Conservation (phyloP, 2,113 vertebrate species). For the Cromileptes altivelis region DNA sequence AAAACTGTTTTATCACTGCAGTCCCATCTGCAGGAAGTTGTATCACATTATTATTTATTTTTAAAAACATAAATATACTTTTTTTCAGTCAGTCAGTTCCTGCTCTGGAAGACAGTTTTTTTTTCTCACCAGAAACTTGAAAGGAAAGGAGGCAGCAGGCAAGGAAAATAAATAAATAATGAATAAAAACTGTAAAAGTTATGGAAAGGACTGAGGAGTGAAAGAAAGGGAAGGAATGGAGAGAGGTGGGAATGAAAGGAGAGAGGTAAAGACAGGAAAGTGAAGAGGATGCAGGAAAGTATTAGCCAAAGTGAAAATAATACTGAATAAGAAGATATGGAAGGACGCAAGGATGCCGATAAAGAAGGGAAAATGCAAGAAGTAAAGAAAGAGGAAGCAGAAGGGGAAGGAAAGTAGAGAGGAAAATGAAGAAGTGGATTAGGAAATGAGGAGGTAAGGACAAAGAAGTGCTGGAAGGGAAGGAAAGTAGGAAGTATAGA, state of each 20-base stretch:
- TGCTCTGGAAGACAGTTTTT: background rate
- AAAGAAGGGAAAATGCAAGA: no score
- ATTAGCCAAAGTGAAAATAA: background rate
- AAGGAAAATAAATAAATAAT: background rate
- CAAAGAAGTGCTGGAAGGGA: no score
- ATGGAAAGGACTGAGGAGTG: background rate
- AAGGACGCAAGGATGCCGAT: background rate
- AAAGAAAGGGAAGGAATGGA: background rate
- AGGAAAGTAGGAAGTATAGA: background rate
- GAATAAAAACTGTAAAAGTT: background rate
- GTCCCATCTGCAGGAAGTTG: conserved; percentile 8
- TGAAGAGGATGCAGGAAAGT: background rate
- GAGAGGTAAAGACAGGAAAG: background rate
- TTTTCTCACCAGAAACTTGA: background rate
- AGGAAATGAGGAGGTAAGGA: background rate
- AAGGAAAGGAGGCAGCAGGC: background rate
- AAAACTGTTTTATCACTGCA: background rate
- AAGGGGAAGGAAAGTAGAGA: background rate
- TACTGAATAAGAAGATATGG: background rate
- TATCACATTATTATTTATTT: background rate
- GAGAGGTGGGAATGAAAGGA: background rate
- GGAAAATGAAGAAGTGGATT: background rate
- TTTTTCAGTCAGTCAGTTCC: background rate
- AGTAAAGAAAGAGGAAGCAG: background rate
- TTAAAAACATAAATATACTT: background rate